Evolutionary conservation across 2,113 vertebrate genomes (phyloP).

Genomic region (Cepphus grylle): DNA sequence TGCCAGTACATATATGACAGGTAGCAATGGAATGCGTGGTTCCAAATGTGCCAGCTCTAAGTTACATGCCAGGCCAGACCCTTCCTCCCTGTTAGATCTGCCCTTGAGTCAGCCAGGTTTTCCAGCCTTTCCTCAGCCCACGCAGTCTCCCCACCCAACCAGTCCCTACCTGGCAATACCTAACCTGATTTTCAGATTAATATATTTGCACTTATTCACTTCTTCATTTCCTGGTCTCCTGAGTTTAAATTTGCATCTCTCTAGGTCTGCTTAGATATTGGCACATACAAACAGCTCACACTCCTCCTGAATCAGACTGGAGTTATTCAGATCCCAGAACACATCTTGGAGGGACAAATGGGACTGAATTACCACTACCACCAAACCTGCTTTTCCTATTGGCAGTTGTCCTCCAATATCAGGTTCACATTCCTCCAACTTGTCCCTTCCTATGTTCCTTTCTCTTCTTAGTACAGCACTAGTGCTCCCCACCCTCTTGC

Average conservation of each 20-base stretch:
- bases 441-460: not conserved
- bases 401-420: not conserved
- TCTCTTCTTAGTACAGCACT: not conserved
- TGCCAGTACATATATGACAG: not conserved
- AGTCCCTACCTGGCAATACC: not conserved
- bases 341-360: not conserved
- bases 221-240: slow-evolving; percentile 30
- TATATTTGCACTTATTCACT: slow-evolving; percentile 33
- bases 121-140: slow-evolving; percentile 6
- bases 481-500: not conserved
- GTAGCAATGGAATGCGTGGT: not conserved
- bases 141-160: not conserved
- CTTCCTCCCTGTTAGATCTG: not conserved
- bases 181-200: slow-evolving; percentile 26
- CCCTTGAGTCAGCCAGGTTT: not conserved
- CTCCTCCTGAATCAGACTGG: not conserved
- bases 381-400: not conserved
- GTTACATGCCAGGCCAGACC: not conserved
- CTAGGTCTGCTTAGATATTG: not conserved
- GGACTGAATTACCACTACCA: not conserved
- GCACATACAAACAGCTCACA: not conserved
- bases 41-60: not conserved
- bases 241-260: slow-evolving; percentile 23
- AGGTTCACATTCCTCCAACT: not conserved
- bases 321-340: not conserved